These are phyloP conservation scores for Endomychus coccineus DNA, from an alignment of 2,888 invertebrate genomes.

Conservation along the genomic window DNA sequence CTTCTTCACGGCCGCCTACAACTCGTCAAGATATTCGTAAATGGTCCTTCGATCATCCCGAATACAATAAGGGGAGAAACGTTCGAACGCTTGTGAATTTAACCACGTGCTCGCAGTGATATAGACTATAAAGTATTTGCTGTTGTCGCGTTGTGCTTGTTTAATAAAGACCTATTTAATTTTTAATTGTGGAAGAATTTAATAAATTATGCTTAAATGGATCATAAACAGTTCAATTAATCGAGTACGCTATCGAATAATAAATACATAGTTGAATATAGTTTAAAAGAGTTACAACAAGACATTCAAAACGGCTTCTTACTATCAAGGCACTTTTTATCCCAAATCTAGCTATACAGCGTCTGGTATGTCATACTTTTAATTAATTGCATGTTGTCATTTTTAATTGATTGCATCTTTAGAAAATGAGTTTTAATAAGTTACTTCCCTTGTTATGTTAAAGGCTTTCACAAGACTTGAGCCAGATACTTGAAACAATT, in stretches of 20 bases:
- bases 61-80: too few relatives aligned
- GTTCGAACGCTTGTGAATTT: too few relatives aligned
- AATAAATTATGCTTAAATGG: constrained; percentile 20
- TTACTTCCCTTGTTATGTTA: too few relatives aligned
- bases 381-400: too few relatives aligned
- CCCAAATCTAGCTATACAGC: constrained; percentile 23
- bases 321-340: constrained; percentile 22
- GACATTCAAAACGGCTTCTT: constrained; percentile 25
- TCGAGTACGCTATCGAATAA: constrained; percentile 15
- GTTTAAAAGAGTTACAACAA: constrained; percentile 13
- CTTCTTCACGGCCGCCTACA: too few relatives aligned
- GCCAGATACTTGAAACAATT: too few relatives aligned
- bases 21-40: not conserved
- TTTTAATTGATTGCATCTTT: too few relatives aligned
- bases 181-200: constrained; percentile 22
- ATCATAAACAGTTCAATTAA: constrained; percentile 26
- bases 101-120: constrained; percentile 12
- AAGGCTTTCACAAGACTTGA: too few relatives aligned
- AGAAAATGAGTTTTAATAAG: too few relatives aligned
- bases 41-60: too few relatives aligned
- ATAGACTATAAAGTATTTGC: constrained; percentile 10
- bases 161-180: constrained; percentile 12
- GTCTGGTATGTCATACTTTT: constrained; percentile 29
- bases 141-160: constrained; percentile 9
- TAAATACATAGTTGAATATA: too few relatives aligned